Percentiles rank a stretch among this genome's conserved stretches.
Conservation (phyloP, 30 jellyfish, hydroid and myxozoan genomes). For the Cassiopea xamachana region DNA sequence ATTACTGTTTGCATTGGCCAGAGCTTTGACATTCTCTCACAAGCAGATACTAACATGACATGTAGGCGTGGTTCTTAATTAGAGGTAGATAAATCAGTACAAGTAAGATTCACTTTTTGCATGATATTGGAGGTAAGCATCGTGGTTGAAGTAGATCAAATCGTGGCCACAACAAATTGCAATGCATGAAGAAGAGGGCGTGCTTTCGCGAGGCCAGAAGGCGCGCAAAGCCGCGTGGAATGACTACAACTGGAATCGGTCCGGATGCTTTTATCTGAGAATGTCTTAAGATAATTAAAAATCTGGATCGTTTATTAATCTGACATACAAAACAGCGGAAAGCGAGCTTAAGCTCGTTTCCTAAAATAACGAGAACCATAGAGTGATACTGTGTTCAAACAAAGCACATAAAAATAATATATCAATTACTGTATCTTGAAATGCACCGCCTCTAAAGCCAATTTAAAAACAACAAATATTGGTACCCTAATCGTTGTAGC, state of each 20-base stretch:
- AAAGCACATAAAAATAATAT: not conserved
- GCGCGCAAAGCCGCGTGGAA: not conserved
- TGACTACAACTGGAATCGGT: not conserved
- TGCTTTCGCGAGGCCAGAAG: not conserved
- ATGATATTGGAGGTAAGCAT: not conserved
- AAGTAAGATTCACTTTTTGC: too few relatives aligned
- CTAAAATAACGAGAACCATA: not conserved
- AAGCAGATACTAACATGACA: too few relatives aligned
- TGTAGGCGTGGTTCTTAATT: slow-evolving; percentile 7
- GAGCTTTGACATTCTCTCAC: too few relatives aligned
- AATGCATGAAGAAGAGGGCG: not conserved
- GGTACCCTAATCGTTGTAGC: too few relatives aligned
- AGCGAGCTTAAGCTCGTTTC: not conserved
- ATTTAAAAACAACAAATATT: too few relatives aligned
- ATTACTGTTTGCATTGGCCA: too few relatives aligned
- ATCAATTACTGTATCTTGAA: not conserved
- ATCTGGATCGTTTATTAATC: slow-evolving; percentile 25
- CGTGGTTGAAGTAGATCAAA: not conserved
- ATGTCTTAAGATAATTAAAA: not conserved
- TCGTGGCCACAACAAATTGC: slow-evolving; percentile 1
- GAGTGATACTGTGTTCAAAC: not conserved
- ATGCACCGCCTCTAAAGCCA: too few relatives aligned
- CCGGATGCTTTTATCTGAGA: slow-evolving; percentile 7
- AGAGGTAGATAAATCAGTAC: too few relatives aligned
- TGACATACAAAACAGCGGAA: slow-evolving; percentile 2